Base-by-base conservation (phyloP, 1,140 invertebrate genomes). In the Lordiphosa collinella region DNA sequence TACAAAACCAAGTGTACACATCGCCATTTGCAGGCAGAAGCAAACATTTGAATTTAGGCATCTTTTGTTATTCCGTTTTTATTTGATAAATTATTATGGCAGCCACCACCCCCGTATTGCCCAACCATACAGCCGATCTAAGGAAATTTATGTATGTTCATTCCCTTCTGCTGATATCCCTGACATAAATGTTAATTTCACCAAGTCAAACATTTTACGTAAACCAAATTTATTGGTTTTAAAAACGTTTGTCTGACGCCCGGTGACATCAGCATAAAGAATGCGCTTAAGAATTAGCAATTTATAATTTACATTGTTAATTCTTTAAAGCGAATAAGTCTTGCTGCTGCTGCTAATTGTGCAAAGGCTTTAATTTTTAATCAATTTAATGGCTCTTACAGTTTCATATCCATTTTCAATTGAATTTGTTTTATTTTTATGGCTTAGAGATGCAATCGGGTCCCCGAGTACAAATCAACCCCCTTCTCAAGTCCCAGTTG, bases 71-170 rank as follows among this genome's bases (percentile, higher is more conserved):
- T 29, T 29, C 25, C 7, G 7, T 61, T 75, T 80, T 80, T 73
- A 82, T 80, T 74, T 70, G 70, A 80, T 82, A 82, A 80, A 80
- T 80, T 80, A 80, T 82, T 75, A 55, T 47, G 35, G 37, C 58
- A 41, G 34, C 68, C 47, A 29, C 25, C 22, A 7, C 5, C 22
- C 22, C n/a, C n/a, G n/a, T n/a, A n/a, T n/a, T n/a, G n/a, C n/a
- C n/a, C n/a, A n/a, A n/a, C n/a, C n/a, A n/a, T n/a, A n/a, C n/a
- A n/a, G n/a, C n/a, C n/a, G n/a, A n/a, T n/a, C 68, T 74, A 53
- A 63, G 44, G 38, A 55, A 84, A 78, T 82, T 82, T 84, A 69
- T 84, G 67, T 84, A 69, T 84, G 67, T 60, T 54, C 35, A 14
- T 12, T 14, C 10, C 16, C 38, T 55, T 40, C 50, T 63, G 38